Percentiles rank a stretch among this genome's conserved stretches.
phyloP scores from a whole-genome alignment of 2,113 vertebrate genomes.

The Tetrao urogallus region DNA sequence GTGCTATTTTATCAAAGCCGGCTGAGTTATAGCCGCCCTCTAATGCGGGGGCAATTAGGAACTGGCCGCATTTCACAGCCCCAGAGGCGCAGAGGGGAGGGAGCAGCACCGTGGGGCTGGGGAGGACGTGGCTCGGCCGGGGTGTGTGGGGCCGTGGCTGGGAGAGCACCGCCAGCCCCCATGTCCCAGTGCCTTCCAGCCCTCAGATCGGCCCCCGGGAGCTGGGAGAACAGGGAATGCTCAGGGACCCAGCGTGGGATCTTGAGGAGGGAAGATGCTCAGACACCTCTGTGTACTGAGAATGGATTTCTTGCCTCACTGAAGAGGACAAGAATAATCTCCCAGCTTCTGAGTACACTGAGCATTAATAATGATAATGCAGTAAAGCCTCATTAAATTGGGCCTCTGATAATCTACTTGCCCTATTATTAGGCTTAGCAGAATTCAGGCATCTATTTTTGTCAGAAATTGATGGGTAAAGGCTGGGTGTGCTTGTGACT shows the following conservation, averaged over 20 bases:
- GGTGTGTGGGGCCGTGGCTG: neutral
- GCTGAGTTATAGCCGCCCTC: constrained; percentile 64
- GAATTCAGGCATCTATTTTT: constrained; percentile 68
- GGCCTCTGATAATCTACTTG: constrained; percentile 66
- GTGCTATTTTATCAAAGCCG: constrained; percentile 71
- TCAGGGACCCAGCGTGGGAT: neutral
- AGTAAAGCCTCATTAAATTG: constrained; percentile 66
- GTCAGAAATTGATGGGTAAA: constrained; percentile 48
- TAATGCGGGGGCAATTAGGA: constrained; percentile 61
- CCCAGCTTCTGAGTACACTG: constrained; percentile 38
- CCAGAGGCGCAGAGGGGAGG: neutral
- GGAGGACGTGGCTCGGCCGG: neutral
- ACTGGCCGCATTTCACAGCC: constrained; percentile 54
- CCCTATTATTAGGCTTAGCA: constrained; percentile 64
- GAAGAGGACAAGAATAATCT: constrained; percentile 44
- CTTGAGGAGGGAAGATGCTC: neutral
- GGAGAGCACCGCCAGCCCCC: neutral
- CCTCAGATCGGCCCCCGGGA: neutral
- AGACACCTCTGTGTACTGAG: neutral
- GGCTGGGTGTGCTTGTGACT: constrained; percentile 26
- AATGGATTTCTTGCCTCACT: constrained; percentile 40
- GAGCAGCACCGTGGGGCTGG: neutral
- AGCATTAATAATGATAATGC: constrained; percentile 65
- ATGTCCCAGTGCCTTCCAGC: neutral
- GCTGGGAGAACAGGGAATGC: neutral